Evolutionary conservation across 2,797 vertebrate genomes (phyloP).

Genomic region (Bradypodion pumilum): DNA sequence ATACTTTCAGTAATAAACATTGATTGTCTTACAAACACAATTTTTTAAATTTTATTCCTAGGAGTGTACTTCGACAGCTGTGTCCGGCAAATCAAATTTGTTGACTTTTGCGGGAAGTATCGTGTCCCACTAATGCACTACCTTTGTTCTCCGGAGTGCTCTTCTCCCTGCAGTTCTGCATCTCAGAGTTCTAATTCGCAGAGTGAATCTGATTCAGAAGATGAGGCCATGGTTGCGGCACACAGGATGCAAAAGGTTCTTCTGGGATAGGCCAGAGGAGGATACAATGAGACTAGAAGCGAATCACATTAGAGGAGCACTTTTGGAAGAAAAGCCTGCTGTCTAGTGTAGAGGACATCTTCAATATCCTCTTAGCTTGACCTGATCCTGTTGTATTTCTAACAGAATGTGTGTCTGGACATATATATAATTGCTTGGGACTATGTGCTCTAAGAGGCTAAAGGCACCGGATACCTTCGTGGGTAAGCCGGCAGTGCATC

Average conservation of each 20-base stretch:
- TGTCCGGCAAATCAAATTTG: slow-evolving; percentile 97
- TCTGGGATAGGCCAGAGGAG: slow-evolving; percentile 81
- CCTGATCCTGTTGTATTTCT: slow-evolving; percentile 29
- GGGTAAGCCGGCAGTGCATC: slow-evolving; percentile 21
- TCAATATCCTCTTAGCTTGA: slow-evolving; percentile 25
- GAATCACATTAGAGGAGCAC: slow-evolving; percentile 13
- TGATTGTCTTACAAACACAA: not conserved
- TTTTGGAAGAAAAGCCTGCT: slow-evolving; percentile 13
- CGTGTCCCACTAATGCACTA: slow-evolving; percentile 98
- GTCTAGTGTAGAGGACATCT: slow-evolving; percentile 17
- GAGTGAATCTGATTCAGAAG: slow-evolving; percentile 95
- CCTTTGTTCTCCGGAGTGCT: slow-evolving; percentile 89
- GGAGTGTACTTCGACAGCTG: slow-evolving; percentile 99
- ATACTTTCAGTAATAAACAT: not conserved
- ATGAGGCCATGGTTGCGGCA: slow-evolving; percentile 88
- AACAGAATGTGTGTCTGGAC: slow-evolving; percentile 48
- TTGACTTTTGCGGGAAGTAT: slow-evolving; percentile 99
- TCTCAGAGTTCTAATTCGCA: slow-evolving; percentile 95
- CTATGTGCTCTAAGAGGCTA: slow-evolving; percentile 49
- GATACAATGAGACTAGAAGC: slow-evolving; percentile 22
- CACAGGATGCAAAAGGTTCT: slow-evolving; percentile 96
- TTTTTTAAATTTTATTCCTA: slow-evolving; percentile 65
- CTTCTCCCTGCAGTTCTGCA: slow-evolving; percentile 90
- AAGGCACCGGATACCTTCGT: slow-evolving; percentile 28
- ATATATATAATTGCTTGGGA: slow-evolving; percentile 46